These are phyloP conservation scores for Pteronotus mesoamericanus DNA, from an alignment of 2,797 vertebrate genomes.

Conservation along the genomic window DNA sequence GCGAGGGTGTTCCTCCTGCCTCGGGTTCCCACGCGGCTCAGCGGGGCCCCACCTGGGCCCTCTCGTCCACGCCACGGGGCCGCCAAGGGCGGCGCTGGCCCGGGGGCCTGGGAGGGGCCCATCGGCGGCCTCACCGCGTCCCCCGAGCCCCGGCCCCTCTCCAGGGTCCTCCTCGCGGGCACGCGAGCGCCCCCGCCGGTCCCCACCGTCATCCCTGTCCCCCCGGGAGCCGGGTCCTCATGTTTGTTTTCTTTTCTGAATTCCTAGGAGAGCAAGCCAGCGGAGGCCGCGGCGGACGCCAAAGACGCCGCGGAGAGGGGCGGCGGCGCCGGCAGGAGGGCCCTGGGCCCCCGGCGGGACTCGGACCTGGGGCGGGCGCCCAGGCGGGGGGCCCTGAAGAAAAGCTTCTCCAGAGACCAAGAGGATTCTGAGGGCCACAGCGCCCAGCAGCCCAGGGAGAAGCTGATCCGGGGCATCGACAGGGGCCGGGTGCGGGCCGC, in stretches of 20 bases:
- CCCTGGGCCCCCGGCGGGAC: conserved; percentile 61
- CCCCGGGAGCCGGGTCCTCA: background rate
- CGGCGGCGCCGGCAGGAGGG: conserved; percentile 69
- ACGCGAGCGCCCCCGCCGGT: background rate
- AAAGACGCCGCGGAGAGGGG: conserved; percentile 76
- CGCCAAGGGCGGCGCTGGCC: background rate
- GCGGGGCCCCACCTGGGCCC: background rate
- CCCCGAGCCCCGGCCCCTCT: background rate
- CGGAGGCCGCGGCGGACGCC: conserved; percentile 70
- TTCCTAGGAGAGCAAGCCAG: conserved; percentile 78
- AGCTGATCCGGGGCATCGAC: conserved; percentile 78
- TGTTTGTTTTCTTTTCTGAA: conserved; percentile 56
- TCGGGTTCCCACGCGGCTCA: background rate
- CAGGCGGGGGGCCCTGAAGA: conserved; percentile 78
- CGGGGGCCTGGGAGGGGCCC: background rate
- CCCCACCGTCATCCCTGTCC: background rate
- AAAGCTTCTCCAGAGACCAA: conserved; percentile 69
- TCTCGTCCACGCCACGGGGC: accelerated
- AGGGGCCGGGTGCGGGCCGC: conserved; percentile 85
- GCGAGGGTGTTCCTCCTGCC: background rate
- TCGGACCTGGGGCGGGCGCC: conserved; percentile 79
- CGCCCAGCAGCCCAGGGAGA: conserved; percentile 80
- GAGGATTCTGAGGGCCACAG: conserved; percentile 78
- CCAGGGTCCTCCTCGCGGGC: background rate
- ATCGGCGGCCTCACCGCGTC: accelerated